Conservation (phyloP, 2,888 invertebrate species). For the Machimus atricapillus region DNA sequence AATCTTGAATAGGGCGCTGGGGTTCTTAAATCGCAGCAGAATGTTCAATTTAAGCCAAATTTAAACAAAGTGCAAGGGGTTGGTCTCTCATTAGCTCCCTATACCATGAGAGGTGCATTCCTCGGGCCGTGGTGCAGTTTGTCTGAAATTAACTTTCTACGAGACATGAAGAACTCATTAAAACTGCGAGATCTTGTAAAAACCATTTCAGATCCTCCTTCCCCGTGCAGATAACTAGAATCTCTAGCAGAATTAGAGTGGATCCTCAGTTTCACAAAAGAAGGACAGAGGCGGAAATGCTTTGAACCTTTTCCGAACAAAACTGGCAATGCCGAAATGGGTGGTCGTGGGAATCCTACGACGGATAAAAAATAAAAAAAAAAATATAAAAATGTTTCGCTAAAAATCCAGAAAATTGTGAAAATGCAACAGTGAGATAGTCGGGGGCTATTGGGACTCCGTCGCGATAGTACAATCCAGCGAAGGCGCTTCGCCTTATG, state of each 20-base stretch:
- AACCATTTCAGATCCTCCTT: background rate
- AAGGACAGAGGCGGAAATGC: background rate
- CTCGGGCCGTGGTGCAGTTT: background rate
- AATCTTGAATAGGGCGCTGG: background rate
- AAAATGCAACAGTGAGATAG: background rate
- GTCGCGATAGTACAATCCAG: background rate
- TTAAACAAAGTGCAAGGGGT: background rate
- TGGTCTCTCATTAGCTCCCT: background rate
- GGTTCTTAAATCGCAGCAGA: background rate
- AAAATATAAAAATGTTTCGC: background rate
- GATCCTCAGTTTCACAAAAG: background rate
- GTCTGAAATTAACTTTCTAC: background rate
- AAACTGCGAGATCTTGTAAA: background rate
- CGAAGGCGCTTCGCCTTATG: background rate
- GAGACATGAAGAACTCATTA: background rate
- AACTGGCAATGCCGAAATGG: background rate
- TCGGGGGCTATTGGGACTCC: background rate
- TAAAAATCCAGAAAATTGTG: slow-evolving; percentile 7
- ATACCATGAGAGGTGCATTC: background rate
- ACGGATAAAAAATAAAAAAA: background rate
- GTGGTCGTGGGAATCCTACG: background rate
- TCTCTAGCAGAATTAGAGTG: background rate
- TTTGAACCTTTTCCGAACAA: background rate
- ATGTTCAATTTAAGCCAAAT: background rate
- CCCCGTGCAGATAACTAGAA: background rate